Evolutionary conservation across 2,888 invertebrate species (phyloP), one percentile per base, ranked within the genome.

Genomic region (Epirrita christyi): DNA sequence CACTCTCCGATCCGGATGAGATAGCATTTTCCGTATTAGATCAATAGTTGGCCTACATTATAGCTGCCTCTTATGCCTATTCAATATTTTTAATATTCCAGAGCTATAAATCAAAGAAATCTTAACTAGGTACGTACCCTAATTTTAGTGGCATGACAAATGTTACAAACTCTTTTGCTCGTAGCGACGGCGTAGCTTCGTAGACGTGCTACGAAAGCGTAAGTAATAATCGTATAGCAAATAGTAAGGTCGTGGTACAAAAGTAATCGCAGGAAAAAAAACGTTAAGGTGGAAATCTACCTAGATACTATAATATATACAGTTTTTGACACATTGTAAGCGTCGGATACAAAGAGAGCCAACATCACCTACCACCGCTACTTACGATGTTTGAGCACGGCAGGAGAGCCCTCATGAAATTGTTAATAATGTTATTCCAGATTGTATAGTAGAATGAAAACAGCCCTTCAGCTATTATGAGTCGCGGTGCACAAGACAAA

Each of bases 401-500:
- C 14, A 38, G 44, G 32, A 51, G 15, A 41, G 13, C 53, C 43
- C n/a, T 67, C 60, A 70, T 66, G 80, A 76, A 75, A 78, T 77
- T 75, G 78, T 80, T 86, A 85, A 87, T 80, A 81, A 83, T 80
- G 78, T 85, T 86, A 85, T 83, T 80, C 61, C 68, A 76, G 78
- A 83, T 84, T 83, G 76, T 83, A 80, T 82, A 81, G 83, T 76
- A 72, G 73, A 86, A 80, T 80, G 82, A 80, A 85, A 84, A 86
- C 80, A 86, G 74, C 84, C 85, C 83, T 78, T 72, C 62, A 81
- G 85, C 80, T 79, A 83, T 86, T 83, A 82, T 81, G 81, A 81
- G 78, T 78, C 76, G 78, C 71, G 86, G 86, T 83, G 83, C 76
- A 85, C 79, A 85, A 85, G 77, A 80, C 81, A 86, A 88, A 87